Base-by-base conservation (phyloP, 1,140 invertebrate species). In the Wiebesia pumilae region DNA sequence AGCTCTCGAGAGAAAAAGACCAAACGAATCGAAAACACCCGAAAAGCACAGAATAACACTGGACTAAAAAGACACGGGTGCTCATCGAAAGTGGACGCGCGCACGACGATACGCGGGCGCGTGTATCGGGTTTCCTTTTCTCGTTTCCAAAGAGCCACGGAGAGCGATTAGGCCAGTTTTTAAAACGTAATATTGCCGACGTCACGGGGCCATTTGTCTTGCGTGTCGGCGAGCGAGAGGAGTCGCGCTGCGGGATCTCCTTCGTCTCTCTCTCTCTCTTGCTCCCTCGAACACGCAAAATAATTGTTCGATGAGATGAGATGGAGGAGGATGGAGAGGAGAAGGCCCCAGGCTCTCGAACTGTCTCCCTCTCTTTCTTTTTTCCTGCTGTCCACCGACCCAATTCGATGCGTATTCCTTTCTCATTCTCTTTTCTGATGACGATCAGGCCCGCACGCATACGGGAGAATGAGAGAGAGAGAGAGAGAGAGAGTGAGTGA, bases 161-260 rank as follows among this genome's bases (percentile, higher is more conserved):
- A 35, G 67, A 73, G 67, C 90, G 90, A 90, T 91, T 91, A 91
- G 90, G 90, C 87, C 87, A 90, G 90, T 90, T 93, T 93, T 90
- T 91, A 90, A 91, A 93, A 93, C 89, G 92, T 91, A 93, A 93
- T 93, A 92, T 92, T 90, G 92, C 91, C 92, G 90, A 91, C 91
- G 91, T 92, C 93, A 91, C 91, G 90, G 90, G 89, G 90, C 90
- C 91, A 93, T 93, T 93, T 93, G 92, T 92, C 91, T 93, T 93
- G 91, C 89, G 90, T 90, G 90, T 90, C 88, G 89, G 40, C 90
- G 89, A 90, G 83, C 88, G 90, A 78, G 78, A 80, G 78, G 30
- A 62, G 16, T 90, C 89, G 91, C 92, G 88, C 92, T 90, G 91
- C 91, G 92, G 92, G 92, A 92, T 89, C 85, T 80, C 84, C 33